Evolutionary conservation across 2,797 vertebrate genomes (phyloP), one percentile per base, ranked within the genome.

Genomic region (Schizopygopsis pylzovi): DNA sequence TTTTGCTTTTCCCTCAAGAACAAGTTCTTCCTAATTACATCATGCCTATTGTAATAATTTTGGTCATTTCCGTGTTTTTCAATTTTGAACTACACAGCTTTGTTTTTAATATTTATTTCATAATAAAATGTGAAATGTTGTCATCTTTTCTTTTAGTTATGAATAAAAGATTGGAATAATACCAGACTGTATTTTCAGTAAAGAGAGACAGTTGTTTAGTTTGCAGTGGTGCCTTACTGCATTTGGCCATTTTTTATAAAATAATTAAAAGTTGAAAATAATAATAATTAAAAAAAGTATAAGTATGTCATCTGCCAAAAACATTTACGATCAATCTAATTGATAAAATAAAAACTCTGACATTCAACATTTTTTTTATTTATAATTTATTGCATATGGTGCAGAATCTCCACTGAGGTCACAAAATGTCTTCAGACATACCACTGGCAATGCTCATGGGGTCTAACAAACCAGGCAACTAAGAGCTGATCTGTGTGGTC

Each of bases 81-180:
- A 39, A 20, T 77, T 39, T 65, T 84, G 39, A 67, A 25, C 13
- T 61, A 6, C 6, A 56, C 33, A 18, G 20, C 22, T 61, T 82
- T 63, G 70, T 78, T 82, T 86, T 79, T 52, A 65, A 77, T 90
- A 90, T 90, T 90, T 88, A 89, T 89, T 90, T 90, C 78, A 43
- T 88, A 47, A 37, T 25, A 67, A 72, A 59, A 77, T 8, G 15
- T 49, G 37, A 85, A 84, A 68, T 88, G 43, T 39, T 11, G 49
- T 85, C 28, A 37, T 78, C 71, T 67, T 59, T 86, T 77, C 28
- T 67, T 67, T 33, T 41, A 25, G 73, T 88, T 89, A 67, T 41
- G 11, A 88, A 88, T 85, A 89, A 88, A 86, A 67, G 3, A 77
- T 37, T 47, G 59, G 10, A 83, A 63, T 8, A 63, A 52, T 67